phyloP scores from a whole-genome alignment of 2,113 vertebrate genomes.

The Alethe diademata region DNA sequence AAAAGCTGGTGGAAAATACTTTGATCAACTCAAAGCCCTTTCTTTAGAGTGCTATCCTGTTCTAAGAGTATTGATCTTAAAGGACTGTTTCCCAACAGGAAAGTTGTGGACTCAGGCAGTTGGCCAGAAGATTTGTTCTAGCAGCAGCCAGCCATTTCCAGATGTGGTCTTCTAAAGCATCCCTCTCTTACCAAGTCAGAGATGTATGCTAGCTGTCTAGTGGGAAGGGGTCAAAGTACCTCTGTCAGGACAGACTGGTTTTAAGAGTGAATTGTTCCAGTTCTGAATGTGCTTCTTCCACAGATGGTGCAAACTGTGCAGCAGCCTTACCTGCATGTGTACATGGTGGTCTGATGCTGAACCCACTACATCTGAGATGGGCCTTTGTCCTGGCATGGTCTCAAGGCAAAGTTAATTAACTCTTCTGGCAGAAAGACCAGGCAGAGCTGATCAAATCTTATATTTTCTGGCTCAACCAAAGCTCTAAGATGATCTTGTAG shows the following conservation, averaged over 20 bases:
- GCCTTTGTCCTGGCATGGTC: background rate
- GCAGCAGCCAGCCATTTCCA: background rate
- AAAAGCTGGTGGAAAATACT: background rate
- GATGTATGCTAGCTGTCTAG: background rate
- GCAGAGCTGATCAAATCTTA: background rate
- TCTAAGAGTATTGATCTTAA: background rate
- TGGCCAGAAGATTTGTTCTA: background rate
- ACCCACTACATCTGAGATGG: background rate
- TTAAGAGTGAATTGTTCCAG: background rate
- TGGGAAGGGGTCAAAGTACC: background rate
- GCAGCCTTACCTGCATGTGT: background rate
- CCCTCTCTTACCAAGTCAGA: background rate
- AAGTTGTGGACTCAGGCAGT: background rate
- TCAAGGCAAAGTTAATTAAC: background rate
- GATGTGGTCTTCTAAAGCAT: background rate
- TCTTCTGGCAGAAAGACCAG: background rate
- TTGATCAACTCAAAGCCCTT: background rate
- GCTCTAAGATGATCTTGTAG: background rate
- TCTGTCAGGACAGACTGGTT: background rate
- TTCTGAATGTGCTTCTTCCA: background rate
- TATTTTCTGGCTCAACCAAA: background rate
- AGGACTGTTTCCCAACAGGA: background rate
- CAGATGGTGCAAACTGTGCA: fast-evolving
- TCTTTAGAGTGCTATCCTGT: background rate
- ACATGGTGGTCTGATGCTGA: background rate